phyloP scores from a whole-genome alignment of 1,140 invertebrate genomes.

The Luehdorfia chinensis region DNA sequence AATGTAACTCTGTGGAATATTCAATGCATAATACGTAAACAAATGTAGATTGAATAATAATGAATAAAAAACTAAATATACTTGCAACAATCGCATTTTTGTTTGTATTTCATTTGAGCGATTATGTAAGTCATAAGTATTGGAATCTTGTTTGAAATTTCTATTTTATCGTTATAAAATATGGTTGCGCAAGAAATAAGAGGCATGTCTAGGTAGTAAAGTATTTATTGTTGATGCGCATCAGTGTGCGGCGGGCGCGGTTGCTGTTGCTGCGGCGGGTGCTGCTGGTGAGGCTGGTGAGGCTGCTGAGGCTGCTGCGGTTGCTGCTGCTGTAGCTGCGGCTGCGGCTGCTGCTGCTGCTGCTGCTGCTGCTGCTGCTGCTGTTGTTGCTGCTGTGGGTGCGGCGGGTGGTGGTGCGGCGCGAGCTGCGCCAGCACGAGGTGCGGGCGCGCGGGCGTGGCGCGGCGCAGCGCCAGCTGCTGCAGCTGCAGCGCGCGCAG shows the following conservation, averaged over 20 bases:
- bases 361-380: constrained; percentile 20
- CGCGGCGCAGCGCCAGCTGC: constrained; percentile 45
- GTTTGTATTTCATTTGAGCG: no score
- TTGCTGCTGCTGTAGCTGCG: not conserved
- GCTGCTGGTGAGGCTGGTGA: no score
- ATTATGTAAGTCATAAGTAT: no score
- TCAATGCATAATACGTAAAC: no score
- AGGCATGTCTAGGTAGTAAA: not conserved
- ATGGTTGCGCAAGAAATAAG: not conserved
- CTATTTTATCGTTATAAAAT: no score
- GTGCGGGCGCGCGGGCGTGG: constrained; percentile 23
- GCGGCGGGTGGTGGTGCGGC: constrained; percentile 19
- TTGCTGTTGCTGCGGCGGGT: not conserved
- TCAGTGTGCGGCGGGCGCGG: not conserved
- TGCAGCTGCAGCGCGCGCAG: constrained; percentile 55
- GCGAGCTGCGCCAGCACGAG: constrained; percentile 30
- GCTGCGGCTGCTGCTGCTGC: constrained; percentile 17
- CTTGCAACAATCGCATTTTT: no score
- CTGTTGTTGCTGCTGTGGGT: constrained; percentile 13
- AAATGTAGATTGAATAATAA: no score
- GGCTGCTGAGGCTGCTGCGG: constrained; percentile 16
- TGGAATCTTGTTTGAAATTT: no score
- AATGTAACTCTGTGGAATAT: no score
- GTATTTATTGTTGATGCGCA: constrained; percentile 1
- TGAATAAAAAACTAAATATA: no score